These are phyloP conservation scores for Hydriomena furcata DNA, from an alignment of 2,888 invertebrate species.

Conservation along the genomic window DNA sequence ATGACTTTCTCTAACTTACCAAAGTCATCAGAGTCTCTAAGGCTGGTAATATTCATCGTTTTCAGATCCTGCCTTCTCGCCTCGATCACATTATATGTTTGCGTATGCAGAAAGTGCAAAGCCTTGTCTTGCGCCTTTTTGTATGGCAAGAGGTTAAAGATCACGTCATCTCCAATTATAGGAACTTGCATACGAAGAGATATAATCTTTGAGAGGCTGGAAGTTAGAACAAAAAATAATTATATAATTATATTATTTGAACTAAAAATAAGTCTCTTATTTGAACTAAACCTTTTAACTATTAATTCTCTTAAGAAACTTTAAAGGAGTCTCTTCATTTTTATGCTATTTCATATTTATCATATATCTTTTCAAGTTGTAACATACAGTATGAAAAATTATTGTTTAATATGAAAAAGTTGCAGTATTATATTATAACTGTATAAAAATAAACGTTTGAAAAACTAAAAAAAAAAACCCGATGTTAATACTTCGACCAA, in stretches of 20 bases:
- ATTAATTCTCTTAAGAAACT: too few relatives aligned
- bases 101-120: constrained; percentile 67
- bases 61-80: constrained; percentile 60
- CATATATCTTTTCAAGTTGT: too few relatives aligned
- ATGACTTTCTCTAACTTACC: constrained; percentile 44
- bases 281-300: too few relatives aligned
- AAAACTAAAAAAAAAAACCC: too few relatives aligned
- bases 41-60: constrained; percentile 46
- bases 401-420: too few relatives aligned
- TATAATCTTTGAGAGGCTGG: constrained; percentile 50
- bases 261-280: too few relatives aligned
- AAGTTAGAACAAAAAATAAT: constrained; percentile 20
- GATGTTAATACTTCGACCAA: too few relatives aligned
- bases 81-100: constrained; percentile 71
- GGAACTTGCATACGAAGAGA: constrained; percentile 63
- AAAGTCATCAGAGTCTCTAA: constrained; percentile 46
- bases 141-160: constrained; percentile 79
- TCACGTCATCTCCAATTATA: constrained; percentile 50
- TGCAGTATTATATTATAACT: too few relatives aligned
- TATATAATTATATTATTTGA: background rate
- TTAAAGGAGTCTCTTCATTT: too few relatives aligned
- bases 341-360: too few relatives aligned
- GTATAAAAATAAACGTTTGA: too few relatives aligned
- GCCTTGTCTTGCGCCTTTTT: constrained; percentile 82
- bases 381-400: too few relatives aligned